A percentile compares a stretch with the other conserved stretches of the same genome.
These are phyloP conservation scores for Drosophila subquinaria DNA, from an alignment of 2,888 invertebrate species.

Conservation along the genomic window DNA sequence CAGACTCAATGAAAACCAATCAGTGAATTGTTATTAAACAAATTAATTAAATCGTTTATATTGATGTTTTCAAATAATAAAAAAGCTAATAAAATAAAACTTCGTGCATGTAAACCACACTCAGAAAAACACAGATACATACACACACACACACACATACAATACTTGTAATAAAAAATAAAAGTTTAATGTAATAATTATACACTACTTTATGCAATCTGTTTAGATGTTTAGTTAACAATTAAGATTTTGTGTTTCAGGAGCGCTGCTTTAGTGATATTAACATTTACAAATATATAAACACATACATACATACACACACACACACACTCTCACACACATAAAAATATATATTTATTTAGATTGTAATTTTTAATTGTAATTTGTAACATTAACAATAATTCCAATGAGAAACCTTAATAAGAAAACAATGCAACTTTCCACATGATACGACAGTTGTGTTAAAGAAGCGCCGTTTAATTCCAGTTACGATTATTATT, in stretches of 20 bases:
- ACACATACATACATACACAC: constrained; percentile 12
- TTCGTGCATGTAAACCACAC: constrained; percentile 23
- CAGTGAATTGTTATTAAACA: constrained; percentile 51
- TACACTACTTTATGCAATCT: constrained; percentile 42
- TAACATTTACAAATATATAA: constrained; percentile 67
- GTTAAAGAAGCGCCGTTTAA: constrained; percentile 51
- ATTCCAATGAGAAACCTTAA: constrained; percentile 41
- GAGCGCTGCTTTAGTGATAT: constrained; percentile 81
- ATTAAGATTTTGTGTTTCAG: constrained; percentile 54
- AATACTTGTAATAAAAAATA: constrained; percentile 48
- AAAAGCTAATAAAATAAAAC: constrained; percentile 28
- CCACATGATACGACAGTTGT: constrained; percentile 40
- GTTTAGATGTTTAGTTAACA: constrained; percentile 51
- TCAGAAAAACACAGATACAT: constrained; percentile 19
- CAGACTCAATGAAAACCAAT: constrained; percentile 32
- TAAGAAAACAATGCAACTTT: constrained; percentile 33
- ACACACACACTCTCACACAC: constrained; percentile 4
- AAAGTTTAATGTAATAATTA: constrained; percentile 25
- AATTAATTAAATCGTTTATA: constrained; percentile 71
- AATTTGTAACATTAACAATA: constrained; percentile 55
- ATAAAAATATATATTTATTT: constrained; percentile 57
- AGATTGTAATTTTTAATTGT: constrained; percentile 57
- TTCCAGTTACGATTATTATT: constrained; percentile 62
- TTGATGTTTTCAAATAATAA: constrained; percentile 64
- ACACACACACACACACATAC: constrained; percentile 21